Base-by-base conservation (phyloP, 2,888 invertebrate species). In the Phyto melanocephala region DNA sequence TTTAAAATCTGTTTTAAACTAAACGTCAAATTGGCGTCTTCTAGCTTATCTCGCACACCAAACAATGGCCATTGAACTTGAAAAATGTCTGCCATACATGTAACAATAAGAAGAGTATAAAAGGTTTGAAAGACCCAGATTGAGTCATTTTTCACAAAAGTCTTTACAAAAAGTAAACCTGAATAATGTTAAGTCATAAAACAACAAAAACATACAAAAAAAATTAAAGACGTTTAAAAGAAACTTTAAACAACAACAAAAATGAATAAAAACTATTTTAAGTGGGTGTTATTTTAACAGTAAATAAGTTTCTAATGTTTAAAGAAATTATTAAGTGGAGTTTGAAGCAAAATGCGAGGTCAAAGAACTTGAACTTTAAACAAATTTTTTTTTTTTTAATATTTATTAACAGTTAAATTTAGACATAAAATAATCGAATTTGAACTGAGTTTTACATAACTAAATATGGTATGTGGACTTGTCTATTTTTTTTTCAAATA, bases 241-340 rank as follows among this genome's bases (percentile, higher is more conserved):
- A 58, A 71, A 60, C 20, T 17, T 28, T 8, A 52, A 62, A 13
- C 22, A 47, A 28, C 13, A 35, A 47, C n/a, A 60, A 40, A 67
- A 33, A 28, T 28, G 6, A 28, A 28, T 5, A 28, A 28, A 28
- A 28, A 28, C 3, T 6, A 28, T 28, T 28, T 70, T 58, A 75
- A 80, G 75, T 80, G 80, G 75, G 63, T 80, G 75, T 75, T 71
- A 63, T 63, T 20, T 45, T 28, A 42, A 63, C n/a, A 10, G 60
- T 28, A 63, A 80, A 80, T 74, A 68, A 47, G 37, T 60, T 65
- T 76, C 75, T 71, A 60, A 65, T 71, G 80, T 65, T 40, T 7
- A 63, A n/a, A 52, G n/a, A 62, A 52, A 33, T 17, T 37, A 60
- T n/a, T n/a, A n/a, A n/a, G n/a, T n/a, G n/a, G n/a, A 13, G 20